Evolutionary conservation across 2,888 invertebrate species (phyloP).

Genomic region (Onthophagus sagittarius): DNA sequence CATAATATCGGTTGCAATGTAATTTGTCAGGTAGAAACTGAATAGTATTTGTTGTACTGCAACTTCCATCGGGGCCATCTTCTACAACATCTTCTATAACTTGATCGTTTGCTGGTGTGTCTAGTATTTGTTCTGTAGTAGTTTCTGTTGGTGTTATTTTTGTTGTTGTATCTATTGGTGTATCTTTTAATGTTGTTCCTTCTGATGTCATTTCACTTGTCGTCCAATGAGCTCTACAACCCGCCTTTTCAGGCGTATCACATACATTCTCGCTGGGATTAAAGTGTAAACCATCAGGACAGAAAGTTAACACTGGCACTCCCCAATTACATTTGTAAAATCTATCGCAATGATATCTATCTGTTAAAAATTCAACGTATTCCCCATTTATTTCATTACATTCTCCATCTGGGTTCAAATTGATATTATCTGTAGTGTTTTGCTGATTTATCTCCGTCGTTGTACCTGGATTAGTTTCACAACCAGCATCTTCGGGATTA

Average conservation of each 20-base stretch:
- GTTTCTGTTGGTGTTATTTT: not conserved
- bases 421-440: not conserved
- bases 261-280: conserved; percentile 16
- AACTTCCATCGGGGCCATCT: conserved; percentile 6
- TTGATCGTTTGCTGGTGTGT: too few species aligned
- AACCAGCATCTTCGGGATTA: conserved; percentile 23
- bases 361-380: conserved; percentile 13
- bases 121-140: too few species aligned
- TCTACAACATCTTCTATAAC: too few species aligned
- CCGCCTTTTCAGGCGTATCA: conserved; percentile 8
- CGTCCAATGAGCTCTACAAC: conserved; percentile 2
- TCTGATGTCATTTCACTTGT: not conserved
- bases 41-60: conserved; percentile 1
- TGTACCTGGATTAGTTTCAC: not conserved
- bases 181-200: not conserved
- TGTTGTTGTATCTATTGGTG: not conserved
- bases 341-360: conserved; percentile 18
- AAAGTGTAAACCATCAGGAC: conserved; percentile 19
- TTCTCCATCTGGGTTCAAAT: not conserved
- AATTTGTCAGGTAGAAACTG: conserved; percentile 18
- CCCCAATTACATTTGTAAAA: conserved; percentile 18
- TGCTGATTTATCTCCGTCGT: not conserved
- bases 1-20: conserved; percentile 20
- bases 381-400: not conserved
- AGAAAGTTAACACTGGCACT: conserved; percentile 3